phyloP scores from a whole-genome alignment of 2,888 invertebrate genomes.

The Agrotis exclamationis region DNA sequence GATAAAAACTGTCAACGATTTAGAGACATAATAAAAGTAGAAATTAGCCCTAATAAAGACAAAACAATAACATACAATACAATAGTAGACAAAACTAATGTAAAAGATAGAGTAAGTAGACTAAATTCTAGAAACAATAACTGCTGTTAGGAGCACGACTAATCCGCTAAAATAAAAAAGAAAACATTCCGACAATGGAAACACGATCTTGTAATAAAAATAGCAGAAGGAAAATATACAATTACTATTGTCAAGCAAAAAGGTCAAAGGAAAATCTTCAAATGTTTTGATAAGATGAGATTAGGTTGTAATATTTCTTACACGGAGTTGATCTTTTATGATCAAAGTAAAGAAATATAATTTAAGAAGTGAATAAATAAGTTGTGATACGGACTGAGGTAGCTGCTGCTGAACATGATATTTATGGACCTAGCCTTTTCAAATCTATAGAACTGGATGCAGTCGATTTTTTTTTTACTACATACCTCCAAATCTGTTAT shows the following conservation, averaged over 20 bases:
- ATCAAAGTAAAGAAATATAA: not conserved
- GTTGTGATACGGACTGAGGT: not conserved
- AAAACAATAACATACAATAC: not conserved
- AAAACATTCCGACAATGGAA: conserved; percentile 5
- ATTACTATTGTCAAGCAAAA: conserved; percentile 1
- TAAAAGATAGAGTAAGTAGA: not conserved
- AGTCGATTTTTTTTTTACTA: too few relatives aligned
- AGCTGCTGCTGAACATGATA: not conserved
- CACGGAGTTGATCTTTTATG: not conserved
- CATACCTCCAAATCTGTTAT: not conserved
- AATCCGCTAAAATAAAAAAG: conserved; percentile 22
- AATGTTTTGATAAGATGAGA: conserved; percentile 1
- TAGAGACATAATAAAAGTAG: not conserved
- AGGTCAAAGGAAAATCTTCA: not conserved
- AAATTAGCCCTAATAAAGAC: not conserved
- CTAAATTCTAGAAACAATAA: not conserved
- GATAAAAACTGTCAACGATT: too few relatives aligned
- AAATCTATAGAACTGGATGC: too few relatives aligned
- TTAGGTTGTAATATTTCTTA: not conserved
- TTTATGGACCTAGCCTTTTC: too few relatives aligned
- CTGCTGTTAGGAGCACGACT: not conserved
- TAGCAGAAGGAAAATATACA: not conserved
- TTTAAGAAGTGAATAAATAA: not conserved
- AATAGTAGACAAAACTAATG: not conserved
- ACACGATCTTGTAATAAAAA: conserved; percentile 5